Conservation (phyloP, 2,797 vertebrate species). For the Carapus acus region DNA sequence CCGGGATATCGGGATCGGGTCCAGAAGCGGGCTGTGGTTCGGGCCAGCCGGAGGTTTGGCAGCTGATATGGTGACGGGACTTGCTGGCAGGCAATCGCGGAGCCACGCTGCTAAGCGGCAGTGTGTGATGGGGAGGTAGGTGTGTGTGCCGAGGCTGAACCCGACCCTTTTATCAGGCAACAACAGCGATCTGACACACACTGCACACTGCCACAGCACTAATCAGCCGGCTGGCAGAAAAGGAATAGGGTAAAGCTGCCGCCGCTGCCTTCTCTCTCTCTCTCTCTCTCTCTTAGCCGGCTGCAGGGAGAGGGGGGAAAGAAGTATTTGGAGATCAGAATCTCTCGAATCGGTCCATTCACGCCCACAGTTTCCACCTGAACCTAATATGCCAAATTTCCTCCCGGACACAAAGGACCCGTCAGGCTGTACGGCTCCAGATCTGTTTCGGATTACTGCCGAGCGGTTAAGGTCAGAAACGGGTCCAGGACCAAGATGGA, state of each 20-base stretch:
- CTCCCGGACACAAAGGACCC: slow-evolving; percentile 31
- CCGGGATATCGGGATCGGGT: too few relatives aligned
- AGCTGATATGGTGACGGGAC: slow-evolving; percentile 29
- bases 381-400: slow-evolving; percentile 41
- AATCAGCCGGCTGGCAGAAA: slow-evolving; percentile 59
- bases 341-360: slow-evolving; percentile 62
- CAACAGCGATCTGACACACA: slow-evolving; percentile 44
- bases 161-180: slow-evolving; percentile 61
- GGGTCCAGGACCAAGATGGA: too few relatives aligned
- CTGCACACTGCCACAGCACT: slow-evolving; percentile 43
- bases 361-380: slow-evolving; percentile 52
- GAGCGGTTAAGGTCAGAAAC: too few relatives aligned
- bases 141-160: slow-evolving; percentile 34
- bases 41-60: slow-evolving; percentile 23
- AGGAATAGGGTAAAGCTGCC: slow-evolving; percentile 56
- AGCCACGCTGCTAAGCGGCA: slow-evolving; percentile 47
- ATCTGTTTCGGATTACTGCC: too few relatives aligned
- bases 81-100: slow-evolving; percentile 28
- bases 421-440: slow-evolving; percentile 39
- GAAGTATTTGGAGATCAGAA: slow-evolving; percentile 64
- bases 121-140: slow-evolving; percentile 35
- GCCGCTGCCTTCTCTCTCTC: slow-evolving; percentile 50
- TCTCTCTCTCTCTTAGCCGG: too few relatives aligned
- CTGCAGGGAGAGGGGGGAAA: slow-evolving; percentile 52
- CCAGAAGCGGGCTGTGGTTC: slow-evolving; percentile 6